Conservation (phyloP, 2,797 vertebrate genomes). For the Halcyon smyrnensis region DNA sequence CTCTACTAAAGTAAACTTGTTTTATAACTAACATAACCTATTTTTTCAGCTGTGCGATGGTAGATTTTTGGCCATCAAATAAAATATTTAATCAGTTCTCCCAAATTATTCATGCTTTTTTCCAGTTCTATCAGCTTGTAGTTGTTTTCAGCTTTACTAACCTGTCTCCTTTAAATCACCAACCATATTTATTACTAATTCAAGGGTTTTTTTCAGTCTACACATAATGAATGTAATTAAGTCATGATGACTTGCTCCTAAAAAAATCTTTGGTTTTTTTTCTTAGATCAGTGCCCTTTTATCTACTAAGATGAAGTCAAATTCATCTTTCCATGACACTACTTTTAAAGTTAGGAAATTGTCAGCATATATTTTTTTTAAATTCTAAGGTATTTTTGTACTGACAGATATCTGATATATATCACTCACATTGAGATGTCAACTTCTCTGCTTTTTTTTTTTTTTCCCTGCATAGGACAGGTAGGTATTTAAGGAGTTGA, state of each 20-base stretch:
- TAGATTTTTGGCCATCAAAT: conserved; percentile 44
- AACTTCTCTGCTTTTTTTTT: background rate
- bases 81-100: conserved; percentile 65
- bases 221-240: conserved; percentile 43
- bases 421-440: conserved; percentile 21
- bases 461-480: background rate
- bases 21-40: conserved; percentile 6
- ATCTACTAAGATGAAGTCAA: conserved; percentile 42
- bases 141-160: conserved; percentile 47
- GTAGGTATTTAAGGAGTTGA: conserved; percentile 18
- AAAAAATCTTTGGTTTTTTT: conserved; percentile 29
- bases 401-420: conserved; percentile 3
- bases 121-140: background rate
- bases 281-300: conserved; percentile 46
- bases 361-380: background rate
- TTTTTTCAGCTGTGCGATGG: conserved; percentile 19
- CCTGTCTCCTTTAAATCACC: conserved; percentile 28
- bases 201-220: background rate
- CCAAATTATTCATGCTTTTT: conserved; percentile 50
- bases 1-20: background rate
- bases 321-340: background rate
- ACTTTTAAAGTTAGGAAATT: conserved; percentile 33
- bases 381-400: conserved; percentile 20
- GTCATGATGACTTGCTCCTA: background rate
- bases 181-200: conserved; percentile 27